phyloP scores from a whole-genome alignment of 2,888 invertebrate genomes.

The Pseudanteris insignis region DNA sequence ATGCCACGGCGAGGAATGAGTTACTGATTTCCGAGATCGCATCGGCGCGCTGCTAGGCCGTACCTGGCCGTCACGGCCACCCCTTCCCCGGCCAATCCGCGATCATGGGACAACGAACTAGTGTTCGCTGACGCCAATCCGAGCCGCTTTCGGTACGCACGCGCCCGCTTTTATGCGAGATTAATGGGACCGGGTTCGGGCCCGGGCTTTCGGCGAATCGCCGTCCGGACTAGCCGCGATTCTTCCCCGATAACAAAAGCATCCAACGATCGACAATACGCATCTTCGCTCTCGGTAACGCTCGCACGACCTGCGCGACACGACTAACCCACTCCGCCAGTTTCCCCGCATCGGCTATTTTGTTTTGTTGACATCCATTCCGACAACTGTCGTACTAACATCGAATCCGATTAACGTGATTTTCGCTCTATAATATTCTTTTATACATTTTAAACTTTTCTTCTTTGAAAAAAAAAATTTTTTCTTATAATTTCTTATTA shows the following conservation, averaged over 20 bases:
- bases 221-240: slow-evolving; percentile 2
- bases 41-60: slow-evolving; percentile 52
- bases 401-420: slow-evolving; percentile 15
- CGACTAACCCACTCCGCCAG: no score
- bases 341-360: background rate
- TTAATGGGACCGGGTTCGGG: slow-evolving; percentile 8
- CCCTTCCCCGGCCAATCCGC: slow-evolving; percentile 11
- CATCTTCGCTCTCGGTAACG: no score
- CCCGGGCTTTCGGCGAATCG: slow-evolving; percentile 1
- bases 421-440: no score
- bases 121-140: slow-evolving; percentile 30
- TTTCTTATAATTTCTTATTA: no score
- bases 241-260: slow-evolving; percentile 7
- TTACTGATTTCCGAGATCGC: slow-evolving; percentile 57
- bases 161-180: slow-evolving; percentile 24
- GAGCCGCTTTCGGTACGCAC: slow-evolving; percentile 15
- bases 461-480: no score
- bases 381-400: background rate
- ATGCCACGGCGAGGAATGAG: slow-evolving; percentile 59
- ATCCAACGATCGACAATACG: background rate
- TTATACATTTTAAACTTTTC: no score
- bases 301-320: no score
- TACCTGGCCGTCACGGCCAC: slow-evolving; percentile 27
- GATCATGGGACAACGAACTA: slow-evolving; percentile 38
- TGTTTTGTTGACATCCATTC: no score